Base-by-base conservation (phyloP, 2,888 invertebrate genomes). In the Amiota communis region DNA sequence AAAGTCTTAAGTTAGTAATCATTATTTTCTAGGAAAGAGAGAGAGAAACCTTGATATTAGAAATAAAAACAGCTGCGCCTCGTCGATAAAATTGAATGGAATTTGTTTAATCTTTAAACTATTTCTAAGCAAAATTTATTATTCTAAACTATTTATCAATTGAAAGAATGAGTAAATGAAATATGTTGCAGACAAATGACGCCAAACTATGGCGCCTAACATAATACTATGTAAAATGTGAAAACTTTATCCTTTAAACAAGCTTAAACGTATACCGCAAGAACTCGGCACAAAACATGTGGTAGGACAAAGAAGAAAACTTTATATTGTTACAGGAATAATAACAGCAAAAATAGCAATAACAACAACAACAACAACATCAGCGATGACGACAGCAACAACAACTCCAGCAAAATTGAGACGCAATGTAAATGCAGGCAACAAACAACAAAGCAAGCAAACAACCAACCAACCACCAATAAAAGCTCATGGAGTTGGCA, bases 401-500 rank as follows among this genome's bases (percentile, higher is more conserved):
- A 53, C 53, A 53, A 59, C 59, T 59, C 59, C 59, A 6, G 20
- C 59, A 59, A 17, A 59, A 63, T 63, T 17, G 46, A 23, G 63
- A 1, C 63, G 36, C 46, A 53, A 36, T 56, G 36, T 53, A 10
- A 20, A 13, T 53, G 56, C 15, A 69, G 53, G 47, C 53, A 64
- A 48, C 12, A 15, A 67, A 48, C 17, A 20, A 61, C 20, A 47
- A 51, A 6, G 23, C 67, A 59, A 23, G 20, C 59, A 59, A 59
- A 20, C 59, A 59, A 59, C 59, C 59, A 59, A 36, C 36, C 59
- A 59, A 17, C 17, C 59, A 15, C 1, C 59, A 10, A 15, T 11
- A 8, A 59, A 23, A 23, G 63, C 11, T 36, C n/a, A 36, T 1
- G 23, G 36, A 23, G 53, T n/a, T n/a, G 53, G 61, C 64, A 64